These are phyloP conservation scores for Drosophila subsilvestris DNA, from an alignment of 2,888 invertebrate species.

Conservation along the genomic window DNA sequence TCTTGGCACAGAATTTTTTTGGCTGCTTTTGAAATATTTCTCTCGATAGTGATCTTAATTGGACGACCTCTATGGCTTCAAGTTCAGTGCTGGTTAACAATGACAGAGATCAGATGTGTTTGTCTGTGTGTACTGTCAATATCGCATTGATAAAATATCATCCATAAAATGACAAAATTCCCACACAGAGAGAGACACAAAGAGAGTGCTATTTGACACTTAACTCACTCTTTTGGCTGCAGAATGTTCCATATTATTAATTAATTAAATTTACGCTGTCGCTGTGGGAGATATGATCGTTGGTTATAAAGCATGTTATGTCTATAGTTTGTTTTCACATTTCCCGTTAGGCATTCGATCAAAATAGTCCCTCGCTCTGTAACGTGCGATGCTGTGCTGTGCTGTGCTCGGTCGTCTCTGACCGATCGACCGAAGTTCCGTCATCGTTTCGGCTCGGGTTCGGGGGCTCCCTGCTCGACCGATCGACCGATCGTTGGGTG, in stretches of 20 bases:
- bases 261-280: slow-evolving; percentile 35
- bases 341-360: slow-evolving; percentile 53
- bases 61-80: slow-evolving; percentile 65
- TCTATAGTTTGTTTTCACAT: slow-evolving; percentile 64
- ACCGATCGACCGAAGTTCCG: slow-evolving; percentile 30
- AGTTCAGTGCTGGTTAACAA: slow-evolving; percentile 64
- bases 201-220: slow-evolving; percentile 19
- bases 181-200: slow-evolving; percentile 22
- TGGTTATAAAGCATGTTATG: slow-evolving; percentile 64
- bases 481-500: slow-evolving; percentile 20
- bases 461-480: slow-evolving; percentile 6
- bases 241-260: slow-evolving; percentile 29
- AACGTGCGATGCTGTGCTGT: neutral
- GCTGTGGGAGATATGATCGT: slow-evolving; percentile 15
- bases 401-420: neutral
- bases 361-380: slow-evolving; percentile 31
- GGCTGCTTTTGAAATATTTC: slow-evolving; percentile 7
- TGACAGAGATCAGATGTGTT: slow-evolving; percentile 18
- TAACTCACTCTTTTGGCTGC: slow-evolving; percentile 15
- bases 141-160: slow-evolving; percentile 56
- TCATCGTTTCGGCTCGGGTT: slow-evolving; percentile 18
- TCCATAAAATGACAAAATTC: slow-evolving; percentile 30
- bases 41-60: slow-evolving; percentile 56
- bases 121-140: slow-evolving; percentile 52
- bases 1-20: slow-evolving; percentile 4